Conservation (phyloP, 2,113 vertebrate species). For the Ancistrus triradiatus region DNA sequence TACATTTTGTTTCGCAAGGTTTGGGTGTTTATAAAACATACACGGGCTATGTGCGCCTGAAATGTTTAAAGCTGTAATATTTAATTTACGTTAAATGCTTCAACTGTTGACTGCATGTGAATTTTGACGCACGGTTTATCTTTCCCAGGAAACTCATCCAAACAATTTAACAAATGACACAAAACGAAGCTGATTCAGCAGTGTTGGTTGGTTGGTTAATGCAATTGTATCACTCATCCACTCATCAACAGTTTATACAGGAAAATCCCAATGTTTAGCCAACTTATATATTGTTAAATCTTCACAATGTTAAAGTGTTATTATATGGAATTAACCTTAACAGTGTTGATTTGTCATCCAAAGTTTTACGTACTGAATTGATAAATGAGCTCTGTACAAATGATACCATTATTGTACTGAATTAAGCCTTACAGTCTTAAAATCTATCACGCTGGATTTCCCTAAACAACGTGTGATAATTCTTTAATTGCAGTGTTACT, state of each 20-base stretch:
- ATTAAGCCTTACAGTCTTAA: too few species aligned
- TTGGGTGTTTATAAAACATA: too few species aligned
- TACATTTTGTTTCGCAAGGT: too few species aligned
- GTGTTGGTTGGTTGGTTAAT: neutral
- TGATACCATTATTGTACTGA: too few species aligned
- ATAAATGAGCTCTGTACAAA: too few species aligned
- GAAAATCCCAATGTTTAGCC: neutral
- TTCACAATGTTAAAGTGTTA: too few species aligned
- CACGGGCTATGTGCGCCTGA: too few species aligned
- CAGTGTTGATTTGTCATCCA: too few species aligned
- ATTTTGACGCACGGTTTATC: conserved; percentile 10
- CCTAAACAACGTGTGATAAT: too few species aligned
- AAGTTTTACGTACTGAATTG: too few species aligned
- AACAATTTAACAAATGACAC: conserved; percentile 9
- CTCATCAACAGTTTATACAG: neutral
- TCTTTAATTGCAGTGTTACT: too few species aligned
- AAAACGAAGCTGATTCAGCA: neutral
- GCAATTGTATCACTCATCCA: neutral
- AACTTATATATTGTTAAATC: neutral
- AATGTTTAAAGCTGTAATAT: neutral
- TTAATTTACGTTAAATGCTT: conserved; percentile 1
- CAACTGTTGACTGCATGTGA: conserved; percentile 15
- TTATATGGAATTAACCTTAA: neutral
- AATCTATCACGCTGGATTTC: too few species aligned
- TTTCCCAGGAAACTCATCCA: neutral